Conservation (phyloP, 2,888 invertebrate species). For the Tillus elongatus region DNA sequence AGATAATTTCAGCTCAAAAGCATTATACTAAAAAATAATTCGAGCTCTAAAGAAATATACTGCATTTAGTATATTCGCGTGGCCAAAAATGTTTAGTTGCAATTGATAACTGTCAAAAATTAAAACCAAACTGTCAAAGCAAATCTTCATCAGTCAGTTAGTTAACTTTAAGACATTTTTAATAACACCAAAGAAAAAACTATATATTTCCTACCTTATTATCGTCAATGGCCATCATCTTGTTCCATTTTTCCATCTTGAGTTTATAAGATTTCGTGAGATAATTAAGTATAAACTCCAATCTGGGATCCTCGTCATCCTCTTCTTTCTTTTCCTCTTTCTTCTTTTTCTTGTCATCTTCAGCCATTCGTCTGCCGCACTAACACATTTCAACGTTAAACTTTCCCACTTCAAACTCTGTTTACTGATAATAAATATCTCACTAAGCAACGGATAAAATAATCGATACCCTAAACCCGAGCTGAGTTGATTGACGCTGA, state of each 20-base stretch:
- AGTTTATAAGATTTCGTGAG: constrained; percentile 63
- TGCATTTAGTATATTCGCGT: no score
- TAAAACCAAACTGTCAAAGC: no score
- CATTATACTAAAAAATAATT: no score
- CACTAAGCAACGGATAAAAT: constrained; percentile 3
- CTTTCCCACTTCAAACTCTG: constrained; percentile 9
- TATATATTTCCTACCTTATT: constrained; percentile 59
- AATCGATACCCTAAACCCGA: no score
- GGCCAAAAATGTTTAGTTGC: no score
- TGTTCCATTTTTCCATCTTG: constrained; percentile 81
- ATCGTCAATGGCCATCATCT: constrained; percentile 66
- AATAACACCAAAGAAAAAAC: no score
- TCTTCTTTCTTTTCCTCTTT: constrained; percentile 35
- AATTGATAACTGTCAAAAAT: no score
- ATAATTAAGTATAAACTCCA: constrained; percentile 72
- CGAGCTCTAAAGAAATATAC: no score
- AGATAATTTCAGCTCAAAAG: no score
- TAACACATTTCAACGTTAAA: neutral
- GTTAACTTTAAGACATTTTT: no score
- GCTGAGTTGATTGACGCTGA: no score
- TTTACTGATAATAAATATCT: constrained; percentile 1
- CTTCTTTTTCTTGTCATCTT: constrained; percentile 15
- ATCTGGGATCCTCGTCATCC: constrained; percentile 56
- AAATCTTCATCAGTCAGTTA: no score
- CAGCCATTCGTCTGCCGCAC: neutral